These are phyloP conservation scores for Pseudoips prasinana DNA, from an alignment of 2,888 invertebrate species.

Conservation along the genomic window DNA sequence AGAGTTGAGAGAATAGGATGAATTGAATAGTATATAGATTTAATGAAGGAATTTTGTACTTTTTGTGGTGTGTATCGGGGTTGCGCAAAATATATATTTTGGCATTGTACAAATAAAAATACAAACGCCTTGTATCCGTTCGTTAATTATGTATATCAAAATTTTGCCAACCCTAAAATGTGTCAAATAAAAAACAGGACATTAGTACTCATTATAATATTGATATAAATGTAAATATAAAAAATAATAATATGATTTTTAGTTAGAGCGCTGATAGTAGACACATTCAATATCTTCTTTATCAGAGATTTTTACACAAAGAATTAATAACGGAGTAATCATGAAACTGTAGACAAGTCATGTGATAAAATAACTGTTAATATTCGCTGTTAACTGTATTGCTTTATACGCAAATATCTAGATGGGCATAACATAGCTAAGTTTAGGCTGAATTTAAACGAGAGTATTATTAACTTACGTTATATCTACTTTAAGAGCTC, in stretches of 20 bases:
- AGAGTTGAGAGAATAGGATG: constrained; percentile 68
- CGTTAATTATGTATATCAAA: constrained; percentile 16
- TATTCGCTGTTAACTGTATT: constrained; percentile 15
- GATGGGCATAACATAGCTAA: constrained; percentile 7
- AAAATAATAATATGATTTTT: constrained; percentile 32
- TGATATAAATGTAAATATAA: constrained; percentile 46
- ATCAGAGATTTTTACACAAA: constrained; percentile 28
- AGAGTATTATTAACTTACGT: constrained; percentile 14
- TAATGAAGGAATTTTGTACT: constrained; percentile 73
- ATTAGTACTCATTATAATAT: constrained; percentile 40
- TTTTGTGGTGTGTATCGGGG: constrained; percentile 71
- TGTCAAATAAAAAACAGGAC: constrained; percentile 56
- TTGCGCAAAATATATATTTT: constrained; percentile 48
- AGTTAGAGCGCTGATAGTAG: constrained; percentile 40
- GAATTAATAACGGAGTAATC: constrained; percentile 12
- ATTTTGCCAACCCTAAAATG: constrained; percentile 55
- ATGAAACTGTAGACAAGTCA: constrained; percentile 12
- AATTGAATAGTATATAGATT: constrained; percentile 57
- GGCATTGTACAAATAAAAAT: constrained; percentile 28
- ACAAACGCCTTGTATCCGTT: constrained; percentile 32
- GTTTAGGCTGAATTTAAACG: constrained; percentile 4
- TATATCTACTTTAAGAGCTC: too few relatives aligned
- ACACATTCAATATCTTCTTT: constrained; percentile 33
- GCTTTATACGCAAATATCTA: constrained; percentile 20
- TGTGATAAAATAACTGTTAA: constrained; percentile 10